A percentile compares a stretch with the other conserved stretches of the same genome.
Conservation (phyloP, 2,113 vertebrate genomes). For the Calonectris borealis region DNA sequence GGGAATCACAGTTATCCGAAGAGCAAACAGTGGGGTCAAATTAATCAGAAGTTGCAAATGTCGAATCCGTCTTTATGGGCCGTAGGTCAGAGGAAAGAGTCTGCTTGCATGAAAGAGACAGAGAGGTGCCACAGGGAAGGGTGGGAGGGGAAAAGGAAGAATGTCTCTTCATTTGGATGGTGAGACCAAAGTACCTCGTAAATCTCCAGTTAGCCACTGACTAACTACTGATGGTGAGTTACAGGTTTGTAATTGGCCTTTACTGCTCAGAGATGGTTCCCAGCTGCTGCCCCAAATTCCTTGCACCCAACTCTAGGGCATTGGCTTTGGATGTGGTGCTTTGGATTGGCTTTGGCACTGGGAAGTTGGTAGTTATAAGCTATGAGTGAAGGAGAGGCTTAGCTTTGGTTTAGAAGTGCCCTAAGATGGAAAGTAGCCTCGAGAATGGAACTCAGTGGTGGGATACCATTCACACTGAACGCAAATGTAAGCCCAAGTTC, state of each 20-base stretch:
- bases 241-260: not conserved
- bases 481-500: not conserved
- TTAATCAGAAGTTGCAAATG: not conserved
- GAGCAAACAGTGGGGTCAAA: not conserved
- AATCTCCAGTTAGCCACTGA: not conserved
- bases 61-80: not conserved
- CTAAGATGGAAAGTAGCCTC: not conserved
- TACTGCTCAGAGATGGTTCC: not conserved
- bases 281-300: not conserved
- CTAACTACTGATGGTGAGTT: not conserved
- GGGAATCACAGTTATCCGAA: not conserved
- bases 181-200: not conserved
- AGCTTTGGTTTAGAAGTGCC: not conserved
- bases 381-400: not conserved
- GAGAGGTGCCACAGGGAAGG: not conserved
- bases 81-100: not conserved
- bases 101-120: not conserved
- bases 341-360: no score
- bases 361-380: not conserved
- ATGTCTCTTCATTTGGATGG: not conserved
- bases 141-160: not conserved
- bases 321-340: not conserved
- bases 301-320: not conserved
- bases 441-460: not conserved
- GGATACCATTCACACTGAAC: not conserved